These are phyloP conservation scores for Hyposmocoma kahamanoa DNA, from an alignment of 1,140 invertebrate genomes.

Conservation along the genomic window DNA sequence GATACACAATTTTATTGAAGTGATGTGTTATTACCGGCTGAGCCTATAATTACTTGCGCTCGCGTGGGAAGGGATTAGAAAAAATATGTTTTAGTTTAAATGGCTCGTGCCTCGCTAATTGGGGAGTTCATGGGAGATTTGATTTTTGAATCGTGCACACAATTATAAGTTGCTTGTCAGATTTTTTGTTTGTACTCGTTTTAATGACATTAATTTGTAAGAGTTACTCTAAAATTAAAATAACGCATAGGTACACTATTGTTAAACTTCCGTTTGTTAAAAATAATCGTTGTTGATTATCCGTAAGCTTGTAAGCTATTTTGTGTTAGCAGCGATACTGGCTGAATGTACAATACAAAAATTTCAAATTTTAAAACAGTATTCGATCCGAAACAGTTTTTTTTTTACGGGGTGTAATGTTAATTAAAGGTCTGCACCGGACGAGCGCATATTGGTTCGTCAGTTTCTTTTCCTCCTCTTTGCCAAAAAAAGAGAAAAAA, in stretches of 20 bases:
- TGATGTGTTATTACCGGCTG: conserved; percentile 68
- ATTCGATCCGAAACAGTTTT: too few relatives aligned
- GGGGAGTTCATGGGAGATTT: conserved; percentile 48
- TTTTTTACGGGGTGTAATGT: conserved; percentile 40
- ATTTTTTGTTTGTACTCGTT: conserved; percentile 51
- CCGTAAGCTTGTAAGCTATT: too few relatives aligned
- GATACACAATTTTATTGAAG: conserved; percentile 72
- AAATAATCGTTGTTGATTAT: too few relatives aligned
- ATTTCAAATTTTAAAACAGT: too few relatives aligned
- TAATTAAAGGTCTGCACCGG: conserved; percentile 53
- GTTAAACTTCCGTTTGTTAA: too few relatives aligned
- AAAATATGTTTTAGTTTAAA: conserved; percentile 42
- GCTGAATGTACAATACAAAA: too few relatives aligned
- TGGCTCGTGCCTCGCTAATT: conserved; percentile 66
- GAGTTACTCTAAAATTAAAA: conserved; percentile 34
- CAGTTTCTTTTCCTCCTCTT: conserved; percentile 70
- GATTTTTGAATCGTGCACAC: conserved; percentile 32
- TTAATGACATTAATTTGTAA: conserved; percentile 53
- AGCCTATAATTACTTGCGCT: conserved; percentile 65
- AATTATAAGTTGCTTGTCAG: conserved; percentile 34
- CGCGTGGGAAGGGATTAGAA: conserved; percentile 68
- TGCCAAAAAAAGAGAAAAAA: too few relatives aligned
- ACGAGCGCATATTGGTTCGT: conserved; percentile 72
- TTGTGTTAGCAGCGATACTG: too few relatives aligned
- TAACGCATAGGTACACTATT: too few relatives aligned